Percentiles rank a stretch among this genome's conserved stretches.
Conservation (phyloP, 1,140 invertebrate genomes). For the Lasaia peninsularis region DNA sequence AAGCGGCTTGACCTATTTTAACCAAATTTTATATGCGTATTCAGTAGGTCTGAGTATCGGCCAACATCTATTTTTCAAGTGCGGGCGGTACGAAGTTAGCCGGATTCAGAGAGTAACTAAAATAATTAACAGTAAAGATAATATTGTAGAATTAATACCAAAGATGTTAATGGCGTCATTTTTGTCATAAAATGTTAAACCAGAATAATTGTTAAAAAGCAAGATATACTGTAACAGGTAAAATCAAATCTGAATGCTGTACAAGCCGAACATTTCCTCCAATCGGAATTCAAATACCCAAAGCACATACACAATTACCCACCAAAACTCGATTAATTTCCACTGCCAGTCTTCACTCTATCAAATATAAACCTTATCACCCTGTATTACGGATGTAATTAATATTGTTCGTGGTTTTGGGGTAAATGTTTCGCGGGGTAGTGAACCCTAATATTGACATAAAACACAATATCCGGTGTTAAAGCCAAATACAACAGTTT, state of each 20-base stretch:
- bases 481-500: constrained; percentile 35
- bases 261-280: constrained; percentile 7
- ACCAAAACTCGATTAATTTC: constrained; percentile 20
- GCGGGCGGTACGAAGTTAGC: no score
- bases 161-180: no score
- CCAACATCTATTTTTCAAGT: no score
- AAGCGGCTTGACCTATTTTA: no score
- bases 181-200: not conserved
- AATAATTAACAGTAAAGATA: no score
- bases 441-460: constrained; percentile 45
- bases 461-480: constrained; percentile 52
- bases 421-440: constrained; percentile 8
- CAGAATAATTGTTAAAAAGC: not conserved
- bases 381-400: constrained; percentile 7
- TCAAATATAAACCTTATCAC: constrained; percentile 18
- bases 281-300: constrained; percentile 12
- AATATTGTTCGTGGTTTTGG: not conserved
- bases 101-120: no score
- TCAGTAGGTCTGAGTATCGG: no score
- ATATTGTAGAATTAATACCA: no score
- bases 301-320: constrained; percentile 37
- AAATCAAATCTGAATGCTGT: constrained; percentile 2
- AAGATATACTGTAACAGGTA: no score
- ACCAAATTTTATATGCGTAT: no score
- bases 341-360: not conserved